Evolutionary conservation across 2,113 vertebrate species (phyloP).

Genomic region (Parotia lawesii): DNA sequence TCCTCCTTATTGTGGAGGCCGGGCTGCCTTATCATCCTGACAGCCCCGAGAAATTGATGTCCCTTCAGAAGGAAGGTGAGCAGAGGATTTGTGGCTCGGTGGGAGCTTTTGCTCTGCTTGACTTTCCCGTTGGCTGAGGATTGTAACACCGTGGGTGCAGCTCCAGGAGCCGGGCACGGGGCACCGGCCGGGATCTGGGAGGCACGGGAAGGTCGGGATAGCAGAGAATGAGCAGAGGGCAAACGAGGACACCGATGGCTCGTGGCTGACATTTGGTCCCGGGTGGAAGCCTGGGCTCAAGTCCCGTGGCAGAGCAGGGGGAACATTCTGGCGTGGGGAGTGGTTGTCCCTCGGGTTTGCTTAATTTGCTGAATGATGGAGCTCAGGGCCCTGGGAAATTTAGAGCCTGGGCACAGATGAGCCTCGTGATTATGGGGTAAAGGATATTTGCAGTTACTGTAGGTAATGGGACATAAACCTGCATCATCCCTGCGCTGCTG

Average conservation of each 20-base stretch:
- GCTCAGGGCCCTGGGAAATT: background rate
- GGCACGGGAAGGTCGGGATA: background rate
- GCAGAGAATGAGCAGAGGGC: background rate
- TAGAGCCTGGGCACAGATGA: background rate
- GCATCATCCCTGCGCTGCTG: background rate
- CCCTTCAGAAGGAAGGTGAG: conserved; percentile 40
- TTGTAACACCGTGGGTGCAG: background rate
- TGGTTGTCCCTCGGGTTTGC: background rate
- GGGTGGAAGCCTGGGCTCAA: background rate
- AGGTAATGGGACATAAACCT: background rate
- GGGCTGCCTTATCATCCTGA: conserved; percentile 49
- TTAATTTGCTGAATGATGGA: background rate
- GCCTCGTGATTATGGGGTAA: background rate
- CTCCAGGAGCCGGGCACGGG: background rate
- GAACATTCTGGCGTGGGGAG: accelerated
- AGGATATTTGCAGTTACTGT: background rate
- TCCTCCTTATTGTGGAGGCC: conserved; percentile 43
- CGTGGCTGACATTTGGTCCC: accelerated
- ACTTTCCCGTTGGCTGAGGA: conserved; percentile 31
- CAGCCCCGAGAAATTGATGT: conserved; percentile 68
- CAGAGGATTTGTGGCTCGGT: conserved; percentile 60
- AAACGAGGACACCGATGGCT: accelerated
- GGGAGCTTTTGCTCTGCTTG: conserved; percentile 42
- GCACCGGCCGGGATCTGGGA: background rate
- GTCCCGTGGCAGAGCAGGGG: accelerated